Conservation (phyloP, 2,113 vertebrate species). For the Alouatta palliata region DNA sequence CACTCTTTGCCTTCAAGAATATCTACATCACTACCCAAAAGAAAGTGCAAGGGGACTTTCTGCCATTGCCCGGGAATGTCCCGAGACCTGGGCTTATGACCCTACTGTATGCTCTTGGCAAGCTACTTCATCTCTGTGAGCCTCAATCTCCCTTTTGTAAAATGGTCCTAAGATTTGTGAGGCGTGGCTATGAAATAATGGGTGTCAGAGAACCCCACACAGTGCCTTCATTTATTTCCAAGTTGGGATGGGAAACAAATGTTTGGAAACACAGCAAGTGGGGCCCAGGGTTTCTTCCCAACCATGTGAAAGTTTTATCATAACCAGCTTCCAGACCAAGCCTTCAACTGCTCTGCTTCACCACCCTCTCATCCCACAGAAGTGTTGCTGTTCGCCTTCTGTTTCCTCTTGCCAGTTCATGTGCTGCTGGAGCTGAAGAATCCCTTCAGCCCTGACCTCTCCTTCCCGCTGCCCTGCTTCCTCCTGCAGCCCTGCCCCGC, state of each 20-base stretch:
- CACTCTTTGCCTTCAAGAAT: background rate
- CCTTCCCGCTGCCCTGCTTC: background rate
- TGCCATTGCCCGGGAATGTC: background rate
- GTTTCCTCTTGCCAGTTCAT: background rate
- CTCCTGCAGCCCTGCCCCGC: fast-evolving
- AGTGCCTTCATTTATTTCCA: background rate
- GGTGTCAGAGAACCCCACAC: background rate
- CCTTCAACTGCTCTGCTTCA: background rate
- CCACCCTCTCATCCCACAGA: background rate
- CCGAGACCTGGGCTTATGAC: background rate
- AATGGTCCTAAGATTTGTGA: background rate
- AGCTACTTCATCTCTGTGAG: background rate
- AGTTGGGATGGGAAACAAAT: background rate
- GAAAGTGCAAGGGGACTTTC: background rate
- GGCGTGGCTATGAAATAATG: background rate
- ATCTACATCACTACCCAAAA: too few species aligned
- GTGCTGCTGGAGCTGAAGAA: background rate
- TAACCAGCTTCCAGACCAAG: background rate
- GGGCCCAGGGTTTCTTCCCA: background rate
- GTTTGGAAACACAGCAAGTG: background rate
- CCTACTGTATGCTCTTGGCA: background rate
- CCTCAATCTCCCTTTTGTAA: background rate
- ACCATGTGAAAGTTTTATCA: too few species aligned
- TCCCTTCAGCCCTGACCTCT: background rate
- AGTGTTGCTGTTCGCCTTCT: background rate